A percentile compares a stretch with the other conserved stretches of the same genome.
Conservation (phyloP, 37 sponge, comb jelly and placozoan species). For the Hexactinellida sp. region DNA sequence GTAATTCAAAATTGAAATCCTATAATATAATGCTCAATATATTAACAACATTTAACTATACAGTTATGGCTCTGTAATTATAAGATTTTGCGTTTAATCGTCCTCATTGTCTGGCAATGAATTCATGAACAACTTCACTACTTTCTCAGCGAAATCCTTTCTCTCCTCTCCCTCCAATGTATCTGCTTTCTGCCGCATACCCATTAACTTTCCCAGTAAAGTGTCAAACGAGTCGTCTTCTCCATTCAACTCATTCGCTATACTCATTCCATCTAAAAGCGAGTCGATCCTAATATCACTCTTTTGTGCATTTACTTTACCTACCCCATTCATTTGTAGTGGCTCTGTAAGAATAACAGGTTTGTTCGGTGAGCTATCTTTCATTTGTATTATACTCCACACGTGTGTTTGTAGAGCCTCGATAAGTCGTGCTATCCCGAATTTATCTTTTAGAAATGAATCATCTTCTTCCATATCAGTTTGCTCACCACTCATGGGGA, state of each 20-base stretch:
- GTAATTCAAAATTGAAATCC: not conserved
- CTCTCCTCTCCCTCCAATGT: not conserved
- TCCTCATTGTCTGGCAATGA: not conserved
- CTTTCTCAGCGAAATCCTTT: not conserved
- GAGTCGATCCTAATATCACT: not conserved
- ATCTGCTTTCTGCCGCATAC: not conserved
- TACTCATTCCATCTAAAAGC: not conserved
- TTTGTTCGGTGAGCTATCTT: not conserved
- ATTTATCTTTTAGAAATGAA: not conserved
- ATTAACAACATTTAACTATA: not conserved
- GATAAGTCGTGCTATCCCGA: not conserved
- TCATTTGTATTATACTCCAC: not conserved
- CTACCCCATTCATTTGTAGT: not conserved
- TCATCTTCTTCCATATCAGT: not conserved
- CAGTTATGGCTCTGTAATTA: too few relatives aligned
- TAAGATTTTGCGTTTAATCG: not conserved
- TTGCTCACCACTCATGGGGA: not conserved
- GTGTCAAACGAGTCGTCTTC: not conserved
- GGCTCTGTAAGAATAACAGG: not conserved
- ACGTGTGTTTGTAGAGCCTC: slow-evolving; percentile 9
- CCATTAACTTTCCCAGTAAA: not conserved
- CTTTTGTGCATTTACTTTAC: not conserved
- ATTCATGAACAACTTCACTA: not conserved
- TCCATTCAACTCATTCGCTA: not conserved
- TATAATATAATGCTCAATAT: not conserved